These are phyloP conservation scores for Poecilia gillii DNA, from an alignment of 2,797 vertebrate genomes.

Conservation along the genomic window DNA sequence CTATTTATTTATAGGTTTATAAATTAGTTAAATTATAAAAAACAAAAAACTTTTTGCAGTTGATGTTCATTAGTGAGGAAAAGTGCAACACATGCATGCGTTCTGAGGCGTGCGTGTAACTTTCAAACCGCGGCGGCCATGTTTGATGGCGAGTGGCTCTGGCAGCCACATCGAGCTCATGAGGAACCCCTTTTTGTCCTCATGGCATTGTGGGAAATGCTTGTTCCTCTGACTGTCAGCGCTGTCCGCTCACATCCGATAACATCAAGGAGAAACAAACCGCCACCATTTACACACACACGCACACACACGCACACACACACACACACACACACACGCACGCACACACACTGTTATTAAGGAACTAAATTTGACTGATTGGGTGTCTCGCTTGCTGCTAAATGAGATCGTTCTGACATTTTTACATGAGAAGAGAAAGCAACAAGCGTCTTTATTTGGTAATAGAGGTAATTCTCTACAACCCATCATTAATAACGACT, in stretches of 20 bases:
- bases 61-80: conserved; percentile 41
- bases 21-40: neutral
- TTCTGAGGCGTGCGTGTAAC: conserved; percentile 32
- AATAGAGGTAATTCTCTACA: conserved; percentile 31
- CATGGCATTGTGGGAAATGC: conserved; percentile 64
- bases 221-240: conserved; percentile 66
- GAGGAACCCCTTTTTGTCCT: conserved; percentile 65
- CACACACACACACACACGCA: neutral
- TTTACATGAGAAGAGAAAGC: conserved; percentile 53
- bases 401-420: conserved; percentile 46
- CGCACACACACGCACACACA: neutral
- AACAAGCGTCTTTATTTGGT: conserved; percentile 31
- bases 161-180: conserved; percentile 70
- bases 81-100: conserved; percentile 11
- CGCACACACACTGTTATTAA: conserved; percentile 5
- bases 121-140: conserved; percentile 49
- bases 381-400: conserved; percentile 48
- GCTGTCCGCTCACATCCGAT: conserved; percentile 68
- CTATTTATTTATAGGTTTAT: neutral
- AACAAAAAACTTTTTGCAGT: neutral
- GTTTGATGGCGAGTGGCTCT: conserved; percentile 62
- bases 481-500: neutral
- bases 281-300: conserved; percentile 1
- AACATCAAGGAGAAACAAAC: conserved; percentile 32
- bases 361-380: conserved; percentile 63